A percentile compares a stretch with the other conserved stretches of the same genome.
These are phyloP conservation scores for Apeltes quadracus DNA, from an alignment of 2,113 vertebrate species.

Conservation along the genomic window DNA sequence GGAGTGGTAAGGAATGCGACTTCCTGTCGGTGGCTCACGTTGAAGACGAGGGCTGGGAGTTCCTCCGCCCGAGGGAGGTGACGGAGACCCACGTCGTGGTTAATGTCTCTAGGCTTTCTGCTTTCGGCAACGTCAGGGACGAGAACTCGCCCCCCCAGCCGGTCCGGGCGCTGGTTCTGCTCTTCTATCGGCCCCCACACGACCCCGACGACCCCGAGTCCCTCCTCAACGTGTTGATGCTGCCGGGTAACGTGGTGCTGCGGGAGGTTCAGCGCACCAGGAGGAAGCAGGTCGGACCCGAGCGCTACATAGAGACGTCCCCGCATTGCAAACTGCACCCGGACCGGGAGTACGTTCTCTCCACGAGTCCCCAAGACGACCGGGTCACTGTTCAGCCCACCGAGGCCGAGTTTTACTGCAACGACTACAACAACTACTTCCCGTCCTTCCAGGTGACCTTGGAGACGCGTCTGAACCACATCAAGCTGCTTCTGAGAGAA, in stretches of 20 bases:
- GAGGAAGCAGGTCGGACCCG: constrained; percentile 10
- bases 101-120: constrained; percentile 21
- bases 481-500: constrained; percentile 4
- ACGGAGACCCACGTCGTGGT: constrained; percentile 27
- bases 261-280: constrained; percentile 4
- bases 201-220: neutral
- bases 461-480: neutral
- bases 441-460: constrained; percentile 4
- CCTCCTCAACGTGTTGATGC: constrained; percentile 32
- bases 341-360: constrained; percentile 23
- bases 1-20: neutral
- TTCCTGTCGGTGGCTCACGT: constrained; percentile 33
- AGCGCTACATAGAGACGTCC: constrained; percentile 8
- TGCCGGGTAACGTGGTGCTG: neutral
- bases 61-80: neutral
- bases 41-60: constrained; percentile 9
- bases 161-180: constrained; percentile 33
- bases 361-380: constrained; percentile 9
- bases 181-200: constrained; percentile 21
- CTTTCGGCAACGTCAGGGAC: constrained; percentile 1
- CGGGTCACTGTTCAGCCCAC: constrained; percentile 13
- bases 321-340: constrained; percentile 39
- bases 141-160: constrained; percentile 1
- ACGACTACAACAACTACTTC: constrained; percentile 11
- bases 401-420: constrained; percentile 32